Base-by-base conservation (phyloP, 2,888 invertebrate genomes). In the Pheosia gnoma region DNA sequence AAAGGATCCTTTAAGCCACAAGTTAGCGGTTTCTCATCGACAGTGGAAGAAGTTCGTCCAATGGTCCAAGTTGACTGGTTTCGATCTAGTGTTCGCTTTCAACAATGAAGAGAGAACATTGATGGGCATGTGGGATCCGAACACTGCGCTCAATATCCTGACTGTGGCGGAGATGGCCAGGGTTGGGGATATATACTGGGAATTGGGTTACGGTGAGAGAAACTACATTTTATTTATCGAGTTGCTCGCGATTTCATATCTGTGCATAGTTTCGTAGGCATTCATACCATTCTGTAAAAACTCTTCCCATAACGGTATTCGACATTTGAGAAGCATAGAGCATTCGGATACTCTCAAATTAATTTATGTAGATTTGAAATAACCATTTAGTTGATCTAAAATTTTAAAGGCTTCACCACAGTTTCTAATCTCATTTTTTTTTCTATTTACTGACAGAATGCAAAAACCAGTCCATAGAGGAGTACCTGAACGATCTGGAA, bases 71-170 rank as follows among this genome's bases (percentile, higher is more conserved):
- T 76, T 81, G 37, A 94, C 95, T 0, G 95, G 95, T 37, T 95
- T 96, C 78, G 95, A 95, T 7, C 93, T 97, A 70, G 94, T 97
- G 9, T 96, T 96, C 80, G 96, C 95, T 3, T 85, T 97, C 57
- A 96, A 96, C 62, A 95, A 95, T 67, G 89, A 93, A 0, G 89
- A 94, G 55, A 90, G 93, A 67, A 89, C 85, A 11, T 75, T 80
- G 0, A 90, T 92, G 0, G 91, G 94, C 0, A 83, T 94, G 69
- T 97, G 97, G 96, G 95, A 97, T 78, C 95, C 96, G 0, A 95
- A 95, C 75, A 94, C 95, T 58, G 94, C 96, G 0, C 80, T 95
- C 52, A 94, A 95, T 45, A 94, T 97, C 13, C 89, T 98, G 57
- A 95, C 96, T 4, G 95, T 96, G 58, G 96, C 96, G 6, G 95